Base-by-base conservation (phyloP, 2,888 invertebrate genomes). In the Philereme vetulata region DNA sequence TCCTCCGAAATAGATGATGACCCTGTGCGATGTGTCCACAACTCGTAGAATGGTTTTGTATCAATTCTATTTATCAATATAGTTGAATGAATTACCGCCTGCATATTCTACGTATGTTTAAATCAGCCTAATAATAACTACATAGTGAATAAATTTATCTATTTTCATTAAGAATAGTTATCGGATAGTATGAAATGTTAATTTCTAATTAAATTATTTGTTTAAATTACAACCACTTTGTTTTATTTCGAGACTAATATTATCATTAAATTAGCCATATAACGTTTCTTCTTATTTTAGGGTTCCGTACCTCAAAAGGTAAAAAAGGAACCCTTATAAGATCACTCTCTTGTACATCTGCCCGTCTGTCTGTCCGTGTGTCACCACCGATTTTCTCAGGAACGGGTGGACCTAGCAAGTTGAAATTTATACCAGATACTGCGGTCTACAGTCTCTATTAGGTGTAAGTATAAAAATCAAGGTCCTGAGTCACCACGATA, bases 161-260 rank as follows among this genome's bases (percentile, higher is more conserved):
- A 88, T 89, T 90, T 89, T 84, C 79, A 50, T 85, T 85, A 89
- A 82, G 77, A 81, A 84, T 85, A 86, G 84, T 79, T 75, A 77
- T 81, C 70, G 57, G 64, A 80, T 88, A 87, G 83, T 78, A 80
- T 83, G 74, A 84, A 85, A 80, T 87, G 86, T 90, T 90, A 83
- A 85, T 88, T 90, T 90, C 84, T 79, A 81, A 90, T 86, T 88
- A 91, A 80, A 90, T 82, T 85, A 89, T 90, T 90, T 90, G 88
- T 90, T 21, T 90, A 88, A 88, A 83, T 82, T 84, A 83, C 70
- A 71, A 65, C 1, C 44, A 35, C 8, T 42, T 72, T 77, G 81
- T 85, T 66, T 86, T 75, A 81, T 84, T 80, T 81, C 21, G 3
- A 51, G 2, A 21, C 21, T 2, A 21, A 21, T 21, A 21, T 21